Conservation (phyloP, 2,888 invertebrate species). For the Sicus ferrugineus region DNA sequence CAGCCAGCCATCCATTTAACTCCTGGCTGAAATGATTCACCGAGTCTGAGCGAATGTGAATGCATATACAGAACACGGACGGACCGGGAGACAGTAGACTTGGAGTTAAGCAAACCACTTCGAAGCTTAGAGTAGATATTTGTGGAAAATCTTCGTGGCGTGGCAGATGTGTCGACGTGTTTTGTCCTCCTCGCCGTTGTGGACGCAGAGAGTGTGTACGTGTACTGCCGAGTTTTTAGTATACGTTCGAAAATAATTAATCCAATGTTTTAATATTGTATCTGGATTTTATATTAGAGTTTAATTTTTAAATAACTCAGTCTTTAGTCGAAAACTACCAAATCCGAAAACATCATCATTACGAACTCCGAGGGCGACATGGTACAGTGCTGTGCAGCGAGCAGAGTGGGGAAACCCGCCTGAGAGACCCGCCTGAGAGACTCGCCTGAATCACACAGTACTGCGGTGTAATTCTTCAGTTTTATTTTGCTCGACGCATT, state of each 20-base stretch:
- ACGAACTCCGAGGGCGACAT: no score
- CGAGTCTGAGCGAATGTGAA: neutral
- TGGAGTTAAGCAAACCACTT: slow-evolving; percentile 5
- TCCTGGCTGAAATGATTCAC: neutral
- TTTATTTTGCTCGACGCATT: slow-evolving; percentile 16
- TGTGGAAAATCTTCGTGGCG: slow-evolving; percentile 18
- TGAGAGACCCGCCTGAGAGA: neutral
- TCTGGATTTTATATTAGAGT: neutral
- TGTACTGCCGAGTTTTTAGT: neutral
- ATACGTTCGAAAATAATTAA: neutral
- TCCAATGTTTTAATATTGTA: neutral
- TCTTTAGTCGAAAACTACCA: neutral
- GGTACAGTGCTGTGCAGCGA: neutral
- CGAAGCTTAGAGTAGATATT: slow-evolving; percentile 12
- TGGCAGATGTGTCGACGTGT: slow-evolving; percentile 17
- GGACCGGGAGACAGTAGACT: slow-evolving; percentile 10
- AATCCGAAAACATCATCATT: neutral
- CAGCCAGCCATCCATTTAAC: neutral
- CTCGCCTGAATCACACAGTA: neutral
- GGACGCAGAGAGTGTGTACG: neutral
- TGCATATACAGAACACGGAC: neutral
- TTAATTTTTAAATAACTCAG: neutral
- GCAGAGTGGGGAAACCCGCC: no score
- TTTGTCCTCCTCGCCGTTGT: neutral
- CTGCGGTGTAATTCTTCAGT: slow-evolving; percentile 21